A percentile compares a stretch with the other conserved stretches of the same genome.
phyloP scores from a whole-genome alignment of 2,888 invertebrate genomes.

The Polylopha cassiicola region DNA sequence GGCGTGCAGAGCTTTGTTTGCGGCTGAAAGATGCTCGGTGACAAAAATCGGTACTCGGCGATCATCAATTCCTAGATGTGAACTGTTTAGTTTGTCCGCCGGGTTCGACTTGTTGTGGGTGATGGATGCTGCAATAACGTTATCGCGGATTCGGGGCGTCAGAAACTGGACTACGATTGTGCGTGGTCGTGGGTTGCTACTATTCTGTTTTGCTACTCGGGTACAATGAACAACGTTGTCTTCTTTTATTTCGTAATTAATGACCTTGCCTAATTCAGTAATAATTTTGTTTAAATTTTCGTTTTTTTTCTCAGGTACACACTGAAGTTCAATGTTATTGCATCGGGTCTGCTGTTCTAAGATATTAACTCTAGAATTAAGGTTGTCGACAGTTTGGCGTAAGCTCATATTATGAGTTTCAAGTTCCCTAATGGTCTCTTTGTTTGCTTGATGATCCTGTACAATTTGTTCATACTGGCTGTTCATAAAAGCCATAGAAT shows the following conservation, averaged over 20 bases:
- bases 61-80: slow-evolving; percentile 14
- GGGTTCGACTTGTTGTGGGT: slow-evolving; percentile 22
- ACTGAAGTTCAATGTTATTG: slow-evolving; percentile 22
- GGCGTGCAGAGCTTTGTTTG: slow-evolving; percentile 11
- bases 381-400: slow-evolving; percentile 10
- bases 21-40: slow-evolving; percentile 9
- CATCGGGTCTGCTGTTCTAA: slow-evolving; percentile 20
- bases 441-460: not conserved
- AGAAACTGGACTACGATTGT: slow-evolving; percentile 9
- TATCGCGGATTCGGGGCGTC: slow-evolving; percentile 1
- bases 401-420: slow-evolving; percentile 2
- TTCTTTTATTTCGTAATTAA: slow-evolving; percentile 4
- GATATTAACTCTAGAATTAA: slow-evolving; percentile 6
- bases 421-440: not conserved
- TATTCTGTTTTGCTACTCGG: slow-evolving; percentile 15
- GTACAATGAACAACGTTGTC: slow-evolving; percentile 13
- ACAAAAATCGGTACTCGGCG: slow-evolving; percentile 1
- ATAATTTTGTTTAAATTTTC: slow-evolving; percentile 20
- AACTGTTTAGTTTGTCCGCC: slow-evolving; percentile 20
- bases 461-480: slow-evolving; percentile 2
- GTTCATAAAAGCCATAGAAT: slow-evolving; percentile 14
- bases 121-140: slow-evolving; percentile 11
- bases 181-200: not conserved
- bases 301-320: slow-evolving; percentile 19
- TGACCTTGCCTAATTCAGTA: slow-evolving; percentile 4